Evolutionary conservation across 2,113 vertebrate genomes (phyloP), one percentile per base, ranked within the genome.

Genomic region (Cephalopterus ornatus): DNA sequence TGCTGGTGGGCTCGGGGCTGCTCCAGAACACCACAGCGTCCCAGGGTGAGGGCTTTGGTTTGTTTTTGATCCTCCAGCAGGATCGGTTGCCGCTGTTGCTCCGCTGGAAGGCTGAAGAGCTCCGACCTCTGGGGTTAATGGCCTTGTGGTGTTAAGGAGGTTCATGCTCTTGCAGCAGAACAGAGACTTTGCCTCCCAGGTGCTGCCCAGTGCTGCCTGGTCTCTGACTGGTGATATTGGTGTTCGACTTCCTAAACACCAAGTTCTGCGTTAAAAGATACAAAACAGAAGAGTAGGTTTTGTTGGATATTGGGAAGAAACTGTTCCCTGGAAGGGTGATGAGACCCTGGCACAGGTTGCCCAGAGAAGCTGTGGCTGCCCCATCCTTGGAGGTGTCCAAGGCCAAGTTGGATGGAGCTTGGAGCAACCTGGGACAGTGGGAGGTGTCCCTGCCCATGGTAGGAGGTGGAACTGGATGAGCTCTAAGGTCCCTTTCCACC

Each of bases 261-360:
- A 22, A 8, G 6, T n/a, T 63, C 7, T 2, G 67, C 14, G 12
- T 12, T 21, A 59, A 33, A 66, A 9, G 16, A 16, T 16, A 23
- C 8, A 32, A 17, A 52, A 9, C 20, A 21, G 49, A 37, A 59
- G 18, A 37, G 5, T 15, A n/a, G 24, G 24, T 49, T 70, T 53
- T 39, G 20, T 32, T 39, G 49, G 35, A 13, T 53, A 13, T 8
- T 4, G 32, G 52, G 71, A 27, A n/a, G 52, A 17, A 18, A 26
- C 44, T 20, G 4, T 2, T 20, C 7, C 32, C 52, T 44, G 39
- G 1, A 39, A 73, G 52, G 30, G 17, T 26, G 39, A 12, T 0
- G 2, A 56, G 39, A 30, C 30, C 37, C 50, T 42, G 50, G 70
- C 28, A 41, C 50, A 41, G 49, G 35, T 8, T 72, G 21, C 16